A percentile compares a stretch with the other conserved stretches of the same genome.
Evolutionary conservation across 2,113 vertebrate species (phyloP).

Genomic region (Cynoglossus semilaevis): DNA sequence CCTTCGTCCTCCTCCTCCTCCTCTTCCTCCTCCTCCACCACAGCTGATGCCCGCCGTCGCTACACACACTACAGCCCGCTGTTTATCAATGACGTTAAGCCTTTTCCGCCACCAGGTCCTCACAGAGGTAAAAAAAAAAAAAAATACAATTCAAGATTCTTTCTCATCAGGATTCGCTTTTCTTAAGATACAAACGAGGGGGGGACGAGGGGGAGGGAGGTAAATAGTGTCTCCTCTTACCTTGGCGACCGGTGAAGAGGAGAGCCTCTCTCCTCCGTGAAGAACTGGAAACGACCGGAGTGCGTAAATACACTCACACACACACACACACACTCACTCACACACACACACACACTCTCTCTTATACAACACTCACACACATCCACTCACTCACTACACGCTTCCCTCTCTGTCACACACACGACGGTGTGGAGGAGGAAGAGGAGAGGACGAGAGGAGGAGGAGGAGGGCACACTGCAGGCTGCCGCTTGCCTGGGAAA

Average conservation of each 20-base stretch:
- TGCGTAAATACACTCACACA: constrained; percentile 64
- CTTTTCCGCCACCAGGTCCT: constrained; percentile 17
- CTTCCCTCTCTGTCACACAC: constrained; percentile 42
- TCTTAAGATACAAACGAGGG: constrained; percentile 21
- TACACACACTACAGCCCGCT: constrained; percentile 48
- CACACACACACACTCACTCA: constrained; percentile 45
- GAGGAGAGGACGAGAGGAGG: constrained; percentile 51
- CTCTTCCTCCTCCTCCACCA: constrained; percentile 44
- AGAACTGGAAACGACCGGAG: constrained; percentile 57
- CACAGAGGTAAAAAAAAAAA: constrained; percentile 12
- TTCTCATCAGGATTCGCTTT: constrained; percentile 39
- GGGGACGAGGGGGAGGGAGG: not conserved
- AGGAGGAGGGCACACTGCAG: constrained; percentile 74
- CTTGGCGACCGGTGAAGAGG: constrained; percentile 72
- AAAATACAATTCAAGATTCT: constrained; percentile 19
- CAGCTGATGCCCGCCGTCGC: constrained; percentile 46
- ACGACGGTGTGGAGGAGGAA: constrained; percentile 52
- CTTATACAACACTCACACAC: constrained; percentile 52
- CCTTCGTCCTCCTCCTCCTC: constrained; percentile 22
- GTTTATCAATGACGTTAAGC: constrained; percentile 72
- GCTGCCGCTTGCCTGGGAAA: constrained; percentile 79
- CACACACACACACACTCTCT: constrained; percentile 46
- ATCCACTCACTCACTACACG: constrained; percentile 46
- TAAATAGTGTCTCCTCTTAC: constrained; percentile 64
- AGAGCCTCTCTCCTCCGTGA: constrained; percentile 70